Percentiles rank a stretch among this genome's conserved stretches.
phyloP scores from a whole-genome alignment of 2,888 invertebrate species.

The Apamea anceps region DNA sequence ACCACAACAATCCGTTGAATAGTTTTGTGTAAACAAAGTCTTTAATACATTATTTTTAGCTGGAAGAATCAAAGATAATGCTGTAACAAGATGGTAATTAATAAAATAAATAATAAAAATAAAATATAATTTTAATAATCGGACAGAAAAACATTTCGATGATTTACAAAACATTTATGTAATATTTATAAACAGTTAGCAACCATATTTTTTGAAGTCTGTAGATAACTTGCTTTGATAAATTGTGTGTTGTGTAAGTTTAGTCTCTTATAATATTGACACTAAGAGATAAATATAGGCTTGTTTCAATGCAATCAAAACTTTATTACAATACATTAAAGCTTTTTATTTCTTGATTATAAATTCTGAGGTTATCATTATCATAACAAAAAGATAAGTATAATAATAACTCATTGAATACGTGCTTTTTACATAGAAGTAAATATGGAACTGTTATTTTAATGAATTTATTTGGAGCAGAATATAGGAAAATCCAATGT shows the following conservation, averaged over 20 bases:
- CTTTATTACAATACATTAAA: conserved; percentile 26
- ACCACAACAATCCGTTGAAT: conserved; percentile 6
- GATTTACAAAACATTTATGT: not conserved
- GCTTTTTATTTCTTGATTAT: conserved; percentile 4
- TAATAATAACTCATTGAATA: not conserved
- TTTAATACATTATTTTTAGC: conserved; percentile 14
- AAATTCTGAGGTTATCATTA: conserved; percentile 52
- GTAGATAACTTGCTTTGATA: conserved; percentile 1
- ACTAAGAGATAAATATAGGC: conserved; percentile 8
- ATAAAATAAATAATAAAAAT: not conserved
- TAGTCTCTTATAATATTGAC: not conserved
- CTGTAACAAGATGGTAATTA: conserved; percentile 31
- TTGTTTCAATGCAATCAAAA: conserved; percentile 10
- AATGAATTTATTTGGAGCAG: not conserved
- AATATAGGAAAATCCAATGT: not conserved
- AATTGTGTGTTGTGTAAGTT: not conserved
- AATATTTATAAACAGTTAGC: not conserved
- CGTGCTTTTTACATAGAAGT: not conserved
- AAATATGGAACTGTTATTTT: not conserved
- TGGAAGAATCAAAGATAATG: not conserved
- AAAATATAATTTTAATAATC: not conserved
- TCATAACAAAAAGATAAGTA: conserved; percentile 12
- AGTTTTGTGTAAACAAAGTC: not conserved
- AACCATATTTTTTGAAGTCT: not conserved
- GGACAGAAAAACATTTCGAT: not conserved